Base-by-base conservation (phyloP, 2,113 vertebrate species). In the Cottus gobio region DNA sequence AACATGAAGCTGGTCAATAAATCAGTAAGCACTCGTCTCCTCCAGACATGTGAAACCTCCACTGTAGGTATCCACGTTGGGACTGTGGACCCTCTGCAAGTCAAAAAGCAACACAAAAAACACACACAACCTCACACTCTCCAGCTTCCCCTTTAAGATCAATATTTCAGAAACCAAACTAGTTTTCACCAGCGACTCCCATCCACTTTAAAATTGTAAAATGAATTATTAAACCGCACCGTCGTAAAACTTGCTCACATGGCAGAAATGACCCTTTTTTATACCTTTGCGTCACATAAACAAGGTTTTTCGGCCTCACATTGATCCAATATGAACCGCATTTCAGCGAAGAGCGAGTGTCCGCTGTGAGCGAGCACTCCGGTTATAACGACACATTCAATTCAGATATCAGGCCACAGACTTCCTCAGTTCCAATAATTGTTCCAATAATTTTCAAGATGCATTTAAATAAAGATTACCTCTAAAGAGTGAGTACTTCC, bases 181-280 rank as follows among this genome's bases (percentile, higher is more conserved):
- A 3, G 10, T 61, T 64, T 26, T 16, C 24, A 15, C 36, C 13
- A 15, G 36, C 63, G 15, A 28, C 63, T 28, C 39, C 15, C 63
- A 30, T 44, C 48, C 15, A 7, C 12, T 52, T 34, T n/a, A n/a
- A 68, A 24, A 68, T 15, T 8, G 20, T 22, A 68, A 52, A 52
- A 34, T 52, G 6, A 54, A 11, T 24, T n/a, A 34, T 66, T 12
- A 12, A 30, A 48, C 5, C 46, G 20, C 2, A 0, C 12, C 0
- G 22, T 10, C 34, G 13, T 69, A 37, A 36, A 69, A 69, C 48
- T 3, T 15, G 5, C 46, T 52, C 44, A 24, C n/a, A 16, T 5
- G 20, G 46, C 66, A 34, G 34, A n/a, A 71, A 71, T 44, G 11
- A 66, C 48, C n/a, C 46, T 20, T 75, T 75, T 74, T 64, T 37